Percentiles rank a stretch among this genome's conserved stretches.
Conservation (phyloP, 2,888 invertebrate species). For the Saturnia japonica region DNA sequence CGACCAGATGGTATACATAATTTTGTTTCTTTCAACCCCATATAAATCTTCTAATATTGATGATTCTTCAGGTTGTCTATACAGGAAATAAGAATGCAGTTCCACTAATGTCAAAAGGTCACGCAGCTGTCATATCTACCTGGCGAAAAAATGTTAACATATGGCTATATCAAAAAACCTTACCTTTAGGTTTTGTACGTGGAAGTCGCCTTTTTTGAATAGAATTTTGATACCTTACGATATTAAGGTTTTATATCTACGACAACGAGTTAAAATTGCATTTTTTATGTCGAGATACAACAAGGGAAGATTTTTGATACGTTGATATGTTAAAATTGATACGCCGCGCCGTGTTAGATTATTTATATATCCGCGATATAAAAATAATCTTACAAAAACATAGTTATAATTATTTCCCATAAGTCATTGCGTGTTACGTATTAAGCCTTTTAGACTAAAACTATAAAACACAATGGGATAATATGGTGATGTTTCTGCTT, state of each 20-base stretch:
- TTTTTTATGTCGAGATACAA: too few species aligned
- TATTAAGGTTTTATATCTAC: too few species aligned
- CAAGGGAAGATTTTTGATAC: too few species aligned
- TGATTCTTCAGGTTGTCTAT: not conserved
- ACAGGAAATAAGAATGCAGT: not conserved
- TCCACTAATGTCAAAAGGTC: not conserved
- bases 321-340: too few species aligned
- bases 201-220: too few species aligned
- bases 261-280: too few species aligned
- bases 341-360: too few species aligned
- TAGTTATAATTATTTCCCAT: not conserved
- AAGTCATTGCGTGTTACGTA: not conserved
- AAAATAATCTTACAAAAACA: not conserved
- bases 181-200: too few species aligned
- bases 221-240: too few species aligned
- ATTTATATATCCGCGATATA: too few species aligned
- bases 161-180: too few species aligned
- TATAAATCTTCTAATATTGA: not conserved
- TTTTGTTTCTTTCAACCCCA: not conserved
- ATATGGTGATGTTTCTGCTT: not conserved
- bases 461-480: not conserved
- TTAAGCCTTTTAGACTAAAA: not conserved
- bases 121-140: not conserved
- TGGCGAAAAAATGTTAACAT: too few species aligned
- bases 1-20: not conserved